A percentile compares a stretch with the other conserved stretches of the same genome.
phyloP scores from a whole-genome alignment of 2,113 vertebrate species.

The Elachura formosa region DNA sequence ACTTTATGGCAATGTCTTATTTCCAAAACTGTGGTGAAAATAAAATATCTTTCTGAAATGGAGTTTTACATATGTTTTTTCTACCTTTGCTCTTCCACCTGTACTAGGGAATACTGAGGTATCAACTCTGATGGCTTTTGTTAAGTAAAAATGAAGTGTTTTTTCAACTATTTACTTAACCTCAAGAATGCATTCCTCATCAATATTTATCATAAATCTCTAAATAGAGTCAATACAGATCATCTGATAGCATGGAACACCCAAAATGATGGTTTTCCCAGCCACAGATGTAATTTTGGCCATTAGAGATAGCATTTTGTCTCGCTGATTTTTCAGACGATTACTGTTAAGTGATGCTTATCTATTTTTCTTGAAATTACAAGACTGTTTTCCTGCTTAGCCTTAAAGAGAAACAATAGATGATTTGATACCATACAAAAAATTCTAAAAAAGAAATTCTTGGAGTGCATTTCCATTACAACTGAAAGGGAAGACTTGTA shows the following conservation, averaged over 20 bases:
- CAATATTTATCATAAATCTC: neutral
- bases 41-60: neutral
- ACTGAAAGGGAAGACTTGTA: constrained; percentile 18
- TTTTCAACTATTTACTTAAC: neutral
- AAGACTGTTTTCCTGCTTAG: constrained; percentile 69
- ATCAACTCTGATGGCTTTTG: neutral
- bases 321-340: constrained; percentile 60
- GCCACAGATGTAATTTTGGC: constrained; percentile 3
- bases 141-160: neutral
- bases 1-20: neutral
- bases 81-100: neutral
- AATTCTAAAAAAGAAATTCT: constrained; percentile 62
- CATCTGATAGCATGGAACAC: neutral
- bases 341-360: constrained; percentile 74
- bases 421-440: neutral
- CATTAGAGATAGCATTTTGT: constrained; percentile 34
- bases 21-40: neutral
- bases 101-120: neutral
- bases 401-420: constrained; percentile 71
- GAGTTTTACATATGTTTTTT: neutral
- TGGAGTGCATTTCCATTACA: constrained; percentile 49
- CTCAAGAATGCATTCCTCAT: neutral
- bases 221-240: neutral
- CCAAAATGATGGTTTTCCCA: neutral
- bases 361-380: constrained; percentile 76